Evolutionary conservation across 2,888 invertebrate genomes (phyloP).

Genomic region (Pasiphila rectangulata): DNA sequence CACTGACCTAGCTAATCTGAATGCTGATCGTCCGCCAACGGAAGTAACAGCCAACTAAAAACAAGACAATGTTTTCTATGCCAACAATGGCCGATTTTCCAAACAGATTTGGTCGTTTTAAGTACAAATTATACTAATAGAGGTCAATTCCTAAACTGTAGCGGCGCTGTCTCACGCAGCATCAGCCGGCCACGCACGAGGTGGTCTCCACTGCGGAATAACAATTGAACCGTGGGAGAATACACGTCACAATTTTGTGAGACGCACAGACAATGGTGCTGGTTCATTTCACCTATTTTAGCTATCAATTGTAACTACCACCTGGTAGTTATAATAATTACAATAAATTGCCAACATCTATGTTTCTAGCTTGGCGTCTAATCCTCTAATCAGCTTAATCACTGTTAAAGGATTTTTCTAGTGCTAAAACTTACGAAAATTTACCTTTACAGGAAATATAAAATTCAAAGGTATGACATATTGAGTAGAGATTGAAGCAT

Average conservation of each 20-base stretch:
- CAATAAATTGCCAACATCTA: too few species aligned
- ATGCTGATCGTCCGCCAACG: slow-evolving; percentile 4
- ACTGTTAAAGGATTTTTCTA: too few species aligned
- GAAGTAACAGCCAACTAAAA: slow-evolving; percentile 17
- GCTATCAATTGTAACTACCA: neutral
- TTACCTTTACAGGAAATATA: too few species aligned
- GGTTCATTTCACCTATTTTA: slow-evolving; percentile 43
- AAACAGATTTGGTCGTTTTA: slow-evolving; percentile 21
- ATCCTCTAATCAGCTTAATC: too few species aligned
- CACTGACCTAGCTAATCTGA: slow-evolving; percentile 10
- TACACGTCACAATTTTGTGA: slow-evolving; percentile 60
- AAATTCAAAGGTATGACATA: too few species aligned
- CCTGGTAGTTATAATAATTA: too few species aligned
- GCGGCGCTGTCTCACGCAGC: slow-evolving; percentile 46
- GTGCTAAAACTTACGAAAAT: too few species aligned
- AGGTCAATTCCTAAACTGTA: slow-evolving; percentile 52
- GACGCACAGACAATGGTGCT: slow-evolving; percentile 54
- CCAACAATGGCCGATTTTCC: slow-evolving; percentile 21
- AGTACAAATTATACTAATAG: slow-evolving; percentile 24
- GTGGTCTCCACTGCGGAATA: slow-evolving; percentile 57
- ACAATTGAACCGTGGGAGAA: slow-evolving; percentile 75
- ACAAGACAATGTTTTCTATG: slow-evolving; percentile 16
- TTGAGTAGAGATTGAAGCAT: too few species aligned
- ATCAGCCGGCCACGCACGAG: slow-evolving; percentile 57
- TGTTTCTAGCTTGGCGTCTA: too few species aligned